phyloP scores from a whole-genome alignment of 2,888 invertebrate species.

The Therioaphis trifolii region DNA sequence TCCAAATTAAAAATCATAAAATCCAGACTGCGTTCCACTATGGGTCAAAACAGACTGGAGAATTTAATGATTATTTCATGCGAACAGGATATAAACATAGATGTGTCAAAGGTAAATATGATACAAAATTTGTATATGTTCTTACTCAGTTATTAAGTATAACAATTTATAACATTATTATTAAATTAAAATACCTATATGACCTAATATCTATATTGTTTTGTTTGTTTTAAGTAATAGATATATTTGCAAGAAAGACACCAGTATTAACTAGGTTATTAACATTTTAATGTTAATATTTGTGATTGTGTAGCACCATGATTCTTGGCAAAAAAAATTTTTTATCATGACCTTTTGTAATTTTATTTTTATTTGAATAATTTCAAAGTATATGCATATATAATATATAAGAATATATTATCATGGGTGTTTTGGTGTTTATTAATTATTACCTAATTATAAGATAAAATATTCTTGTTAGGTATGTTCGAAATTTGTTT shows the following conservation, averaged over 20 bases:
- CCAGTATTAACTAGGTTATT: constrained; percentile 13
- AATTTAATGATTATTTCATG: constrained; percentile 4
- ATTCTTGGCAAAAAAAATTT: too few relatives aligned
- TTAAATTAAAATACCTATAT: not conserved
- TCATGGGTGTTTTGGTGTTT: too few relatives aligned
- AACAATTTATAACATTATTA: not conserved
- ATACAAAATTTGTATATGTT: not conserved
- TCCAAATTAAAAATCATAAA: constrained; percentile 9
- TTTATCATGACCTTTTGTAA: too few relatives aligned
- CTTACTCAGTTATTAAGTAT: not conserved
- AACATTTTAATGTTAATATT: constrained; percentile 4
- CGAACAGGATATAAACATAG: not conserved
- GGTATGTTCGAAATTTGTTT: constrained; percentile 10
- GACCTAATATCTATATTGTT: not conserved
- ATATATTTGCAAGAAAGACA: constrained; percentile 13
- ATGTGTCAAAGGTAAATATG: not conserved
- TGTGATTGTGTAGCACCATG: not conserved
- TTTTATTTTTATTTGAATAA: too few relatives aligned
- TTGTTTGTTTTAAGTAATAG: not conserved
- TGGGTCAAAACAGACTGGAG: too few relatives aligned
- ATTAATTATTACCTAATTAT: constrained; percentile 7
- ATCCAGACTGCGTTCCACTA: constrained; percentile 14
- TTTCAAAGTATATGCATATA: too few relatives aligned
- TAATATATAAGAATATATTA: too few relatives aligned
- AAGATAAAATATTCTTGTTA: constrained; percentile 6